These are phyloP conservation scores for Thysanoteuthis rhombus DNA, from an alignment of 2,888 invertebrate genomes.

Conservation along the genomic window DNA sequence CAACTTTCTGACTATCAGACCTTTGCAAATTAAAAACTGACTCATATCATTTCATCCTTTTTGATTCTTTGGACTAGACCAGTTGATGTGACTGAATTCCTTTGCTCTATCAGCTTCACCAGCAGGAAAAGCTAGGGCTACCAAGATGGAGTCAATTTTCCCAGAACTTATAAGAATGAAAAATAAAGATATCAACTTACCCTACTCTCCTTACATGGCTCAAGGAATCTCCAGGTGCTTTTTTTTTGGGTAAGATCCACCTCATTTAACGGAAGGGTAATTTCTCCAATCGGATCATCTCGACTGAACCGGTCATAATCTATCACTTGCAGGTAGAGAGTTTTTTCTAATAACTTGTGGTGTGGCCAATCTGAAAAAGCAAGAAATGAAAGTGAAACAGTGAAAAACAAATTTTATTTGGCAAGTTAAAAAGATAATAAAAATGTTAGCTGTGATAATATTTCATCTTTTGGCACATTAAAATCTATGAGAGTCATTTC, in stretches of 20 bases:
- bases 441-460: too few species aligned
- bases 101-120: too few species aligned
- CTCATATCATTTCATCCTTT: too few species aligned
- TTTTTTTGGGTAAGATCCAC: constrained; percentile 63
- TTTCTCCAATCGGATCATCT: constrained; percentile 64
- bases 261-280: constrained; percentile 60
- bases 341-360: constrained; percentile 65
- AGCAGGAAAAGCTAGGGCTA: too few species aligned
- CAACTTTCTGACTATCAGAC: too few species aligned
- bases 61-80: too few species aligned
- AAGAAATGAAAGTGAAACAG: too few species aligned
- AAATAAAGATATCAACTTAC: constrained; percentile 46
- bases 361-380: constrained; percentile 64
- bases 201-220: constrained; percentile 66
- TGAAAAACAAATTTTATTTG: neutral
- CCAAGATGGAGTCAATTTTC: neutral
- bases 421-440: too few species aligned
- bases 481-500: too few species aligned
- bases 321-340: constrained; percentile 65
- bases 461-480: too few species aligned
- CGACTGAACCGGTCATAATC: constrained; percentile 66
- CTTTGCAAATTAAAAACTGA: too few species aligned
- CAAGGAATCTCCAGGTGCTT: constrained; percentile 62
- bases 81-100: too few species aligned
- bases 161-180: neutral